These are phyloP conservation scores for Hesperia comma DNA, from an alignment of 2,888 invertebrate genomes.

Conservation along the genomic window DNA sequence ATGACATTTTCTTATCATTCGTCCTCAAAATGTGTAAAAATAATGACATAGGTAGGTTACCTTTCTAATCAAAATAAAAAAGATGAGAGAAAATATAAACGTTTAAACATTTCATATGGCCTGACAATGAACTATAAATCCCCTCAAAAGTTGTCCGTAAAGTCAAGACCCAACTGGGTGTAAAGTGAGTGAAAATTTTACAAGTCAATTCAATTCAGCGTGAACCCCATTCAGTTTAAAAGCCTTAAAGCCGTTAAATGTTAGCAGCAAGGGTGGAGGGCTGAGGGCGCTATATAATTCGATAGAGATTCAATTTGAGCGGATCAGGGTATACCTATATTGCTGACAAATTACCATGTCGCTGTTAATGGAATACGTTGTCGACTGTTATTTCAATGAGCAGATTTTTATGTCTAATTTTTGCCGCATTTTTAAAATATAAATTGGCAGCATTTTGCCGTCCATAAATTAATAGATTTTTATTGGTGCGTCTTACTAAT, in stretches of 20 bases:
- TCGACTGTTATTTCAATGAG: neutral
- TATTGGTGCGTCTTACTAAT: too few species aligned
- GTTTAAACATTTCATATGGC: too few species aligned
- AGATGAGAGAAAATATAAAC: neutral
- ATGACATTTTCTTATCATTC: too few species aligned
- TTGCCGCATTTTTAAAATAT: too few species aligned
- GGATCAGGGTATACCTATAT: conserved; percentile 36
- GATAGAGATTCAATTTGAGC: conserved; percentile 47
- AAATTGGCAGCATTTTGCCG: too few species aligned
- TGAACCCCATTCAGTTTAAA: conserved; percentile 42
- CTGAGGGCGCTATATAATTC: conserved; percentile 51
- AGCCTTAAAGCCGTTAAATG: conserved; percentile 44
- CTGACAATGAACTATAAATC: neutral
- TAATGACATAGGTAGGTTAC: too few species aligned
- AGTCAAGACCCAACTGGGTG: conserved; percentile 1
- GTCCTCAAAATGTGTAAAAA: too few species aligned
- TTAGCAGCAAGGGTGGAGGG: conserved; percentile 49
- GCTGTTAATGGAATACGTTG: neutral
- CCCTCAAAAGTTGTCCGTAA: neutral
- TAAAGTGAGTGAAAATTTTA: conserved; percentile 5
- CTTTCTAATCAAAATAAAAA: neutral
- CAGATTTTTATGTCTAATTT: too few species aligned
- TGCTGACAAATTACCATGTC: conserved; percentile 11
- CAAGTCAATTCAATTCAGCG: conserved; percentile 14
- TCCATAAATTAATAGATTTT: too few species aligned